Base-by-base conservation (phyloP, 1,140 invertebrate species). In the Zaprionus ghesquierei region DNA sequence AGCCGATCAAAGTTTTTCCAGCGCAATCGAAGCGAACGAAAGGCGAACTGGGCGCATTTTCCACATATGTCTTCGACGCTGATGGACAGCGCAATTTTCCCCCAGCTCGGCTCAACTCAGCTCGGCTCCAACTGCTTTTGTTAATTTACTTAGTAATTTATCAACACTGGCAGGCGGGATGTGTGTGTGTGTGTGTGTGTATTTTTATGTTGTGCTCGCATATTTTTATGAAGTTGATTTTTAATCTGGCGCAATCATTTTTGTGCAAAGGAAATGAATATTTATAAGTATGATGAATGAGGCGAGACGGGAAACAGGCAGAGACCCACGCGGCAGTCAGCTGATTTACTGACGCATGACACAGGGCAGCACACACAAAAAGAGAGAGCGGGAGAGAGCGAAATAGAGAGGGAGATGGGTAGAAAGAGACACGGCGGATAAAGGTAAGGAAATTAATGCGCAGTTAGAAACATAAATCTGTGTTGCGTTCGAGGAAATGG, bases 251-350 rank as follows among this genome's bases (percentile, higher is more conserved):
- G 85, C 81, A 87, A 91, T 90, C 85, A 79, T 72, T 81, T 78
- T 81, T 76, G 44, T 10, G 35, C 31, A 69, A 35, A 77, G 84
- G 81, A 91, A 91, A 91, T 91, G 85, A 91, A 91, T 91, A 91
- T 91, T 91, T 89, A 90, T 91, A 91, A 91, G 89, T 84, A 87
- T 86, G 89, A 91, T 91, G 82, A 89, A 91, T 91, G 85, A 84
- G 77, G 55, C 74, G 70, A 63, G 75, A 66, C 69, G 81, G 79
- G 55, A 71, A 78, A 38, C 56, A 33, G 54, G 33, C 62, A 59
- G 66, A 63, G 55, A 18, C 8, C 41, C 15, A 46, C 41, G 41
- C 15, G 66, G 51, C 59, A 66, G 55, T 62, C 69, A 74, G 65
- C 84, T 89, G 79, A 82, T 89, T 89, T 89, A 89, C 84, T 89